Percentiles rank a stretch among this genome's conserved stretches.
phyloP scores from a whole-genome alignment of 2,797 vertebrate genomes.

The Girardinus metallicus region DNA sequence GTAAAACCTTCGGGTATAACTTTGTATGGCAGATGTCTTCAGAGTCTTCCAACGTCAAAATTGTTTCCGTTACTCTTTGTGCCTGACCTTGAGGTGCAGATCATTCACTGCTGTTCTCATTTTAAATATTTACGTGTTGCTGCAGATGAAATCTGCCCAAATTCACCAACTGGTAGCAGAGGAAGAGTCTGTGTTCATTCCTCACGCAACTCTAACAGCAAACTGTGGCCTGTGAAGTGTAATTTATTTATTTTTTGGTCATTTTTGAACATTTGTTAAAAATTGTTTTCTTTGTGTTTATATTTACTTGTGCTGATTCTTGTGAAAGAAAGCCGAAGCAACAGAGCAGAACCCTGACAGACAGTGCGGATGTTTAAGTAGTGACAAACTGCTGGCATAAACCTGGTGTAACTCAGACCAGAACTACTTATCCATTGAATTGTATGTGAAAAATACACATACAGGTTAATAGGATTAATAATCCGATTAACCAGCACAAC shows the following conservation, averaged over 20 bases:
- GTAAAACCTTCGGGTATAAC: not conserved
- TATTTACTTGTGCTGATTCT: not conserved
- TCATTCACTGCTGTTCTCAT: not conserved
- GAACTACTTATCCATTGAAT: not conserved
- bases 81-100: not conserved
- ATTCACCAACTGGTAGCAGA: not conserved
- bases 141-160: not conserved
- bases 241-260: not conserved
- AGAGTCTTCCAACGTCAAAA: not conserved
- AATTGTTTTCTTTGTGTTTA: not conserved
- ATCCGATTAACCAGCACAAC: slow-evolving; percentile 69
- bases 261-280: not conserved
- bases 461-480: too few relatives aligned
- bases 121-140: not conserved
- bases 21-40: not conserved
- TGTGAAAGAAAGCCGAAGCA: not conserved
- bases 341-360: not conserved
- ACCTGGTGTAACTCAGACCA: not conserved
- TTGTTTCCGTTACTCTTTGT: not conserved
- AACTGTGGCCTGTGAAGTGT: not conserved
- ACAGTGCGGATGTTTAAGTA: not conserved
- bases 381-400: not conserved
- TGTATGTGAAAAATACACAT: not conserved
- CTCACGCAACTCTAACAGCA: not conserved
- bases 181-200: not conserved